These are phyloP conservation scores for Poecilia velifera DNA, from an alignment of 2,797 vertebrate genomes.

Conservation along the genomic window DNA sequence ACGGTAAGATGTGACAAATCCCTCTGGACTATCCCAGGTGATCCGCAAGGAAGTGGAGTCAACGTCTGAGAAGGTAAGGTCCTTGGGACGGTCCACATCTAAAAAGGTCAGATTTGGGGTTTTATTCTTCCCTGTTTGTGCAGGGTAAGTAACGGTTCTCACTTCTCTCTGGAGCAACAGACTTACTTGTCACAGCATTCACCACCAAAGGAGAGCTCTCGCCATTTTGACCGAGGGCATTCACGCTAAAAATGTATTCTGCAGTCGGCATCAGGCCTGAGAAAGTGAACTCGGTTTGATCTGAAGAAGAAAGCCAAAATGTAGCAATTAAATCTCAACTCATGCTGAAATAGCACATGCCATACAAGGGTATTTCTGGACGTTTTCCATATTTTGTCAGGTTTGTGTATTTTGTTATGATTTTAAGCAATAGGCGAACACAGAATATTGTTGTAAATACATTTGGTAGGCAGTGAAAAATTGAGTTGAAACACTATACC, in stretches of 20 bases:
- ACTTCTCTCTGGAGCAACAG: background rate
- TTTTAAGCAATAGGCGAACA: background rate
- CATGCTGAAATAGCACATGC: background rate
- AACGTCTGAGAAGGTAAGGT: constrained; percentile 93
- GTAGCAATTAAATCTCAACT: background rate
- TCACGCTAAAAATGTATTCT: constrained; percentile 91
- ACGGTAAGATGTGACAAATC: constrained; percentile 91
- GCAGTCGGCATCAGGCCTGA: constrained; percentile 92
- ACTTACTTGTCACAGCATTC: constrained; percentile 85
- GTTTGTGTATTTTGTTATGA: background rate
- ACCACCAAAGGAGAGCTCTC: constrained; percentile 91
- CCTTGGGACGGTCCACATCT: constrained; percentile 95
- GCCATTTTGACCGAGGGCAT: constrained; percentile 86
- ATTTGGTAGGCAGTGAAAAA: background rate
- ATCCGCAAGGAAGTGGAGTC: constrained; percentile 94
- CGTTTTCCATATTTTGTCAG: background rate
- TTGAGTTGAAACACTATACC: constrained; percentile 76
- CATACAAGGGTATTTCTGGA: background rate
- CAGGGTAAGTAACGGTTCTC: background rate
- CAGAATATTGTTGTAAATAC: background rate
- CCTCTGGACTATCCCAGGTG: constrained; percentile 96
- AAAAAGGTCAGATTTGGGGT: constrained; percentile 9
- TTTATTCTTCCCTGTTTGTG: background rate
- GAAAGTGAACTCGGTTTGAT: constrained; percentile 93
- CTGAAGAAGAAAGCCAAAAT: constrained; percentile 68